Conservation (phyloP, 1,140 invertebrate genomes). For the Aphaenogaster ashmeadi region DNA sequence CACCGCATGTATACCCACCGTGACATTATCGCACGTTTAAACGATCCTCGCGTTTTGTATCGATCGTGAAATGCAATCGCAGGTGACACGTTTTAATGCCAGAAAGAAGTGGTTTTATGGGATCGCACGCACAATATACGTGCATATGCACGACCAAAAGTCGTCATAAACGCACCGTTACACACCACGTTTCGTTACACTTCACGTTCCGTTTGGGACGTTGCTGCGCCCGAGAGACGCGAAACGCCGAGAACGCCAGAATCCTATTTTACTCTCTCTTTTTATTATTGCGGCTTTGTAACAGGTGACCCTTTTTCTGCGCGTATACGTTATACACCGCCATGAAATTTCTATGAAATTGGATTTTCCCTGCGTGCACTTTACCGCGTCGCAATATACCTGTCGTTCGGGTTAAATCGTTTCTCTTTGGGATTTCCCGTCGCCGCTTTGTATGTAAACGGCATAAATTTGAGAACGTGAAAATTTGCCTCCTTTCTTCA, state of each 20-base stretch:
- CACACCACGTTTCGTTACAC: background rate
- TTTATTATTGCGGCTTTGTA: slow-evolving; percentile 25
- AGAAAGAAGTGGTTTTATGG: background rate
- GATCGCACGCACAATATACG: background rate
- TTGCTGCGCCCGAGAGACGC: background rate
- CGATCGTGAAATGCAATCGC: background rate
- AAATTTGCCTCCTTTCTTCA: slow-evolving; percentile 13
- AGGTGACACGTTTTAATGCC: background rate
- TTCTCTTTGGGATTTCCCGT: background rate
- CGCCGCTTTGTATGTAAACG: background rate
- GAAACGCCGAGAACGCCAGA: background rate
- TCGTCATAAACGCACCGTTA: slow-evolving; percentile 1
- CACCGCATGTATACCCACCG: background rate
- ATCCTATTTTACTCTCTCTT: slow-evolving; percentile 16
- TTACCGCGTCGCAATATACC: background rate
- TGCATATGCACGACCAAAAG: background rate
- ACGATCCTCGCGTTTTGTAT: background rate
- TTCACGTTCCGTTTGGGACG: background rate
- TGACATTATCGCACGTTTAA: background rate
- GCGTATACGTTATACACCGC: background rate
- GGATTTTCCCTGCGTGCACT: background rate
- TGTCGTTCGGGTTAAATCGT: background rate
- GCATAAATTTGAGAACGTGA: background rate
- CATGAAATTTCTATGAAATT: slow-evolving; percentile 23
- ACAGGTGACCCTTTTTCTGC: background rate